Evolutionary conservation across 2,888 invertebrate genomes (phyloP).

Genomic region (Cartodere bifasciata): DNA sequence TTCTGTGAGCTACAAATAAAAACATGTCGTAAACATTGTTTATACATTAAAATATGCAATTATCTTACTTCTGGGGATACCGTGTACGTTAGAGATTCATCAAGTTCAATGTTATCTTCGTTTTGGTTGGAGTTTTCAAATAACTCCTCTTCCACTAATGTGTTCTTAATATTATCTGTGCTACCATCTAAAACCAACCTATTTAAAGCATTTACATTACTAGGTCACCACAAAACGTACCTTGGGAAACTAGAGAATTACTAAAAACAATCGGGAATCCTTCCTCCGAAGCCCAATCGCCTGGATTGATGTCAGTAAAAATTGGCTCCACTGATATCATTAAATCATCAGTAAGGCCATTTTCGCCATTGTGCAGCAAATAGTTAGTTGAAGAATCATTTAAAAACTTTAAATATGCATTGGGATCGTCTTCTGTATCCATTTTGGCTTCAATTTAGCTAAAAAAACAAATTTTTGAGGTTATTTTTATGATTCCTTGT

Average conservation of each 20-base stretch:
- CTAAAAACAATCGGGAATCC: slow-evolving; percentile 27
- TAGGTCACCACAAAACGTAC: slow-evolving; percentile 11
- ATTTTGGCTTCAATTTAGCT: slow-evolving; percentile 9
- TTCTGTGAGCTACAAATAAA: no score
- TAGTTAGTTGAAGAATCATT: slow-evolving; percentile 25
- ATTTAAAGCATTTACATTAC: not conserved
- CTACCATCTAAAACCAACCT: not conserved
- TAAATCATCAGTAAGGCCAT: slow-evolving; percentile 23
- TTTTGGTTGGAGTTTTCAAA: no score
- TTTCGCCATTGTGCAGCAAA: slow-evolving; percentile 22
- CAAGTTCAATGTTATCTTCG: no score
- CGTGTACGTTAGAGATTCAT: no score
- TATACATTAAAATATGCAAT: no score
- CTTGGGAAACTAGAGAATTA: slow-evolving; percentile 21
- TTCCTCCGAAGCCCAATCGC: slow-evolving; percentile 26
- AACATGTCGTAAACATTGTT: no score
- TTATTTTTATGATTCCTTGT: not conserved
- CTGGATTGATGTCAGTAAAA: slow-evolving; percentile 26
- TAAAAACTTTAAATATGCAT: slow-evolving; percentile 26
- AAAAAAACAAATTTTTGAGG: not conserved
- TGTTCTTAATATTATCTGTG: not conserved
- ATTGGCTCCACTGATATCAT: slow-evolving; percentile 25
- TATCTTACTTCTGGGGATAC: no score
- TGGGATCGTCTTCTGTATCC: slow-evolving; percentile 24
- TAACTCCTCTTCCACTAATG: no score